phyloP scores from a whole-genome alignment of 2,888 invertebrate genomes.

The Caenorhabditis sp. region DNA sequence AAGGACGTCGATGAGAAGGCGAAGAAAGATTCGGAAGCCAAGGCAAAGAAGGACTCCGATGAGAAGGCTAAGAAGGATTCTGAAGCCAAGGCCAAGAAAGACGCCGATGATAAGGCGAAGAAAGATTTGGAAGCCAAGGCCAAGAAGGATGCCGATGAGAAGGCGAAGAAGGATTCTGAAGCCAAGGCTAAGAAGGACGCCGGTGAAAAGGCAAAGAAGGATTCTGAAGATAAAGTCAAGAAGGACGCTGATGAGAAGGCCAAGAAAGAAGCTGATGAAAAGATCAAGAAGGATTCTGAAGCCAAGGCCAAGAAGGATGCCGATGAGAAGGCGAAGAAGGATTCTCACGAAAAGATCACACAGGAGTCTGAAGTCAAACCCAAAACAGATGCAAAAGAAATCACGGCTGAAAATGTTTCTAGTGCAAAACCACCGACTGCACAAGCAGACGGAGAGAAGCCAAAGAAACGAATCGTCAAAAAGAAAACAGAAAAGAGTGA shows the following conservation, averaged over 20 bases:
- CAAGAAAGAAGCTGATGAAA: conserved; percentile 9
- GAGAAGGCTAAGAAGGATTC: conserved; percentile 10
- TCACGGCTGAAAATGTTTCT: no score
- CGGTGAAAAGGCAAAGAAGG: conserved; percentile 17
- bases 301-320: conserved; percentile 9
- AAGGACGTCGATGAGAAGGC: conserved; percentile 17
- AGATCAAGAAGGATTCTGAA: not conserved
- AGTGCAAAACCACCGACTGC: conserved; percentile 20
- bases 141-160: conserved; percentile 12
- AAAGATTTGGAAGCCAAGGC: not conserved
- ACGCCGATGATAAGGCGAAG: conserved; percentile 1
- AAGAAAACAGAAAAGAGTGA: conserved; percentile 41
- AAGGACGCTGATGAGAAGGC: no score
- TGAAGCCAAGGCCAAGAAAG: conserved; percentile 9
- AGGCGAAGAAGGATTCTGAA: conserved; percentile 28
- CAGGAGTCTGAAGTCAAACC: conserved; percentile 21
- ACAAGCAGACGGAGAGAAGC: conserved; percentile 21
- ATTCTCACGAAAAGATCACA: conserved; percentile 17
- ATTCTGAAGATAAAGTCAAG: conserved; percentile 19
- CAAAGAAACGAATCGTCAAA: conserved; percentile 30
- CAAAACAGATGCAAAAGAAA: no score
- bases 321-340: conserved; percentile 32
- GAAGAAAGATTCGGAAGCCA: conserved; percentile 1
- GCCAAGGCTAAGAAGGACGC: conserved; percentile 24
- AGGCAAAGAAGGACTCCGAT: conserved; percentile 17